Conservation (phyloP, 2,113 vertebrate species). For the Ornithorhynchus anatinus region DNA sequence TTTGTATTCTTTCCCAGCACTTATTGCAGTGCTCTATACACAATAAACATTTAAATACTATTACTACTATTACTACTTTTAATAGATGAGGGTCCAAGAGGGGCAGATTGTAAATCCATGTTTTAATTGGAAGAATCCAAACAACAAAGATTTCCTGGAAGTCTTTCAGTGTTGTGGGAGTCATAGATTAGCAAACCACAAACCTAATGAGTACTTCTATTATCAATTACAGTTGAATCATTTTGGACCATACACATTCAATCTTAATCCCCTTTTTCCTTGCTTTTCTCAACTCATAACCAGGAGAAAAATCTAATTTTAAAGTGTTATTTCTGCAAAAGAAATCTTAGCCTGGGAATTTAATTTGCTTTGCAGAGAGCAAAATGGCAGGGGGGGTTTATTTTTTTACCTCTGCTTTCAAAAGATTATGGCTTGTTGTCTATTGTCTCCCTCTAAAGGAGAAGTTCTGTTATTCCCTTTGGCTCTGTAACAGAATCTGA, state of each 20-base stretch:
- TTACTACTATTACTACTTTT: no score
- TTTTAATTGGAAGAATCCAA: no score
- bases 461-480: constrained; percentile 1
- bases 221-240: background rate
- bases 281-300: background rate
- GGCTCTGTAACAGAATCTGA: background rate
- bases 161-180: no score
- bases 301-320: background rate
- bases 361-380: background rate
- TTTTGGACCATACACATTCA: background rate
- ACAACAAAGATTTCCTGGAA: no score
- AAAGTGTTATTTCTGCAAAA: constrained; percentile 25
- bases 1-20: no score
- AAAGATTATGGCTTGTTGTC: constrained; percentile 11
- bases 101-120: no score
- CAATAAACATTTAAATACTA: no score
- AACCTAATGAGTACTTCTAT: no score
- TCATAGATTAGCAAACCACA: no score
- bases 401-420: background rate
- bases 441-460: background rate
- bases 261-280: constrained; percentile 9
- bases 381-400: background rate
- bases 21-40: no score
- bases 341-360: constrained; percentile 9
- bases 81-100: no score